Base-by-base conservation (phyloP, 2,888 invertebrate species). In the Cancer borealis region DNA sequence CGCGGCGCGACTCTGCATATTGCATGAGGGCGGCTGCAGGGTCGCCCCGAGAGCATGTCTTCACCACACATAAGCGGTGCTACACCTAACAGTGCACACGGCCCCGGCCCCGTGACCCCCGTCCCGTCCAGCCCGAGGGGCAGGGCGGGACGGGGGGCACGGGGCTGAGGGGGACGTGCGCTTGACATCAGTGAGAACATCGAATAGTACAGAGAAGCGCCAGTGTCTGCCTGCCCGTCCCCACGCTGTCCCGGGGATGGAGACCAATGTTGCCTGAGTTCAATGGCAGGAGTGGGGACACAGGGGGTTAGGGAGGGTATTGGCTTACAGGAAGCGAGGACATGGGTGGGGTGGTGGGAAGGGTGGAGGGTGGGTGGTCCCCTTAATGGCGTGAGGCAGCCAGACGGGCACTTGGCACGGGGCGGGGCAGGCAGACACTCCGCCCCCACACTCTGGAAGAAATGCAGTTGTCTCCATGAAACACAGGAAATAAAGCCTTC, bases 61-160 rank as follows among this genome's bases (percentile, higher is more conserved):
- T 92, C 94, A 94, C 92, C 92, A 94, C 92, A 94, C 94, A 94
- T 46, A 94, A 94, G 94, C 94, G 94, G 94, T 94, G 94, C 94
- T 92, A 94, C 94, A 94, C 92, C 92, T 94, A 92, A 94, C 92
- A 94, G 45, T 73, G 90, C 94, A 89, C 92, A n/a, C 39, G 73
- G n/a, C 89, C 49, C 79, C 92, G 39, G 21, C 88, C 73, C 84
- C 21, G 92, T 49, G 89, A 66, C 49, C 49, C 88, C 87, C 79
- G 88, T 45, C 39, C 54, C 26, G 46, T 46, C 88, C 66, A n/a
- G 88, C 46, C 88, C n/a, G 14, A n/a, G 10, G 39, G 60, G 89
- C 73, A 46, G 21, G 87, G 87, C 91, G 49, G 54, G 88, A 91
- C 93, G 91, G 73, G 21, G 60, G 30, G 60, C 14, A 49, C 45